phyloP scores from a whole-genome alignment of 2,113 vertebrate genomes.

The Lanius ludovicianus region DNA sequence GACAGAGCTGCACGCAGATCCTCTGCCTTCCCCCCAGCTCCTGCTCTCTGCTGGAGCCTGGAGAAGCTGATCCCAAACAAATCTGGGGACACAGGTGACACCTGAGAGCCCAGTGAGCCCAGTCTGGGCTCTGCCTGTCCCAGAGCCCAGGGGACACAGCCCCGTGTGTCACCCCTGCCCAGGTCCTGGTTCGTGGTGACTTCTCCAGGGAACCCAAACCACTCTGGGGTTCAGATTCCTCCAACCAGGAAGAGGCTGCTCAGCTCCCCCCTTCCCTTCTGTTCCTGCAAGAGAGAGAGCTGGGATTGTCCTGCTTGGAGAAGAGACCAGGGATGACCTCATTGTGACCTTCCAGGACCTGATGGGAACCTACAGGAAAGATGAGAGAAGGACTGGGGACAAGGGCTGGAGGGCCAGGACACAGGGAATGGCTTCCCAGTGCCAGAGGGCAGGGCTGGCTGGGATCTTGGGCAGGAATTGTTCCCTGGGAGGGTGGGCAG shows the following conservation, averaged over 20 bases:
- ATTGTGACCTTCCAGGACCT: neutral
- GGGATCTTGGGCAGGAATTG: neutral
- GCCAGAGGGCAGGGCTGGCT: no score
- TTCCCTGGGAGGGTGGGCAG: neutral
- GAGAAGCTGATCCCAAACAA: neutral
- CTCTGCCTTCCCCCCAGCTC: neutral
- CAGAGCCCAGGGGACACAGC: neutral
- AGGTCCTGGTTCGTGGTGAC: neutral
- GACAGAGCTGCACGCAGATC: neutral
- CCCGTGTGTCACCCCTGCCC: neutral
- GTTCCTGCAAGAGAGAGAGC: neutral
- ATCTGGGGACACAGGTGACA: neutral
- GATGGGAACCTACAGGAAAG: neutral
- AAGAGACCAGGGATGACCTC: neutral
- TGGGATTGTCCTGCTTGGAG: neutral
- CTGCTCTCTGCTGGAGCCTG: neutral
- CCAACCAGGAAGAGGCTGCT: neutral
- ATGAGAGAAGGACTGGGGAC: no score
- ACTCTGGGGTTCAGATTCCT: neutral
- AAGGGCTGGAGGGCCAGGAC: no score
- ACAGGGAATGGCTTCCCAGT: no score
- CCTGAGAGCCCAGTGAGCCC: neutral
- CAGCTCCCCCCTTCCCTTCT: neutral
- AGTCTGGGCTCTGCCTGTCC: neutral
- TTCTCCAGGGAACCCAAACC: neutral